Evolutionary conservation across 64 coral and sea anemone genomes (phyloP).

Genomic region (Porites lutea): DNA sequence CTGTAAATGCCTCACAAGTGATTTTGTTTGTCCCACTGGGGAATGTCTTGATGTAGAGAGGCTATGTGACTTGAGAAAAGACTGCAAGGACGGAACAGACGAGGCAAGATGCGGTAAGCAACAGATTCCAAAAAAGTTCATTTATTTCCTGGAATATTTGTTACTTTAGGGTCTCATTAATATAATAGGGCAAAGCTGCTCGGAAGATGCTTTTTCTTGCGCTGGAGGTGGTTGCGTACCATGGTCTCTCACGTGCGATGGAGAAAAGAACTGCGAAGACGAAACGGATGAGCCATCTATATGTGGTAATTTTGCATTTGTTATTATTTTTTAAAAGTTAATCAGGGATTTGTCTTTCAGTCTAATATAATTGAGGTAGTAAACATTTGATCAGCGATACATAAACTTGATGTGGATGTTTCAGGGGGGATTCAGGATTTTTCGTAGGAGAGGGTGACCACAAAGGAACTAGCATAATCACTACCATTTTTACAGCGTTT

Average conservation of each 20-base stretch:
- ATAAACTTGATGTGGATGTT: no score
- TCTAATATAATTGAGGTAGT: background rate
- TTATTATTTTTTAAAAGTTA: background rate
- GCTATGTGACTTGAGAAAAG: slow-evolving; percentile 9
- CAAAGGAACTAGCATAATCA: no score
- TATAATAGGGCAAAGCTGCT: slow-evolving; percentile 20
- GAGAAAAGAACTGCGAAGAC: slow-evolving; percentile 52
- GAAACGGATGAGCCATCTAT: slow-evolving; percentile 46
- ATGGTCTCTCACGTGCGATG: slow-evolving; percentile 49
- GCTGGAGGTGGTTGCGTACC: slow-evolving; percentile 35
- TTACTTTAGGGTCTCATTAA: background rate
- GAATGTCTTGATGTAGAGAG: slow-evolving; percentile 27
- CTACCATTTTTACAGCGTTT: no score
- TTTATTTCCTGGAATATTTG: background rate
- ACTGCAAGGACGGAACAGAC: slow-evolving; percentile 47
- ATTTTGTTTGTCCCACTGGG: slow-evolving; percentile 51
- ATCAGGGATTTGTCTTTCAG: background rate
- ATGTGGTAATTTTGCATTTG: slow-evolving; percentile 10
- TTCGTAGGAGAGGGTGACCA: no score
- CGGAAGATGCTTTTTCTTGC: slow-evolving; percentile 45
- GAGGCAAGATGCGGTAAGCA: slow-evolving; percentile 60
- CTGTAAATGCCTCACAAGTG: slow-evolving; percentile 34
- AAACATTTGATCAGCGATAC: no score
- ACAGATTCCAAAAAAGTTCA: background rate
- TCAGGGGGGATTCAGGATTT: no score